These are phyloP conservation scores for Cylloceria caligata DNA, from an alignment of 2,888 invertebrate species.

Conservation along the genomic window DNA sequence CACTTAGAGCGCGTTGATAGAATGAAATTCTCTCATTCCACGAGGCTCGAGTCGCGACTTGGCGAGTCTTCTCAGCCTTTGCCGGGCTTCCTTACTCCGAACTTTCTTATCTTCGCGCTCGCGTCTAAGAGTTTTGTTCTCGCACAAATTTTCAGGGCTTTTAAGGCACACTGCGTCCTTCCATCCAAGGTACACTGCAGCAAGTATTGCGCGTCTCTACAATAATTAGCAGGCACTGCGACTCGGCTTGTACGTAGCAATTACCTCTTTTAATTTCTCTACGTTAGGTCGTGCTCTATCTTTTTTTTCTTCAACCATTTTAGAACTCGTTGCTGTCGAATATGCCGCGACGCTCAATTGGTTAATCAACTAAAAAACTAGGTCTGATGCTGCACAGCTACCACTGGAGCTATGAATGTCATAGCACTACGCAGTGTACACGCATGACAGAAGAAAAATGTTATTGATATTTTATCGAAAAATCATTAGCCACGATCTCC, in stretches of 20 bases:
- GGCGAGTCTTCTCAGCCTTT: background rate
- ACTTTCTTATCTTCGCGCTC: conserved; percentile 6
- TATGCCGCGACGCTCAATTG: background rate
- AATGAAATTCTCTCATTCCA: conserved; percentile 23
- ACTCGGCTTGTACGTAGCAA: conserved; percentile 22
- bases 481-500: too few relatives aligned
- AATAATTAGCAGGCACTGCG: conserved; percentile 19
- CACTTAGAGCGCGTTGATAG: conserved; percentile 41
- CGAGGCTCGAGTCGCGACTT: conserved; percentile 4
- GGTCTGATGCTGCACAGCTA: background rate
- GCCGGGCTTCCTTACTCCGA: conserved; percentile 1
- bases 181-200: background rate
- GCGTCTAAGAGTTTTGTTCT: conserved; percentile 7
- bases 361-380: background rate
- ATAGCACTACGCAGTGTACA: too few relatives aligned
- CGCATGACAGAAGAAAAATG: too few relatives aligned
- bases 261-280: conserved; percentile 10
- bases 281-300: conserved; percentile 8
- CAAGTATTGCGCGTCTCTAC: background rate
- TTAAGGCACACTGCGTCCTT: background rate
- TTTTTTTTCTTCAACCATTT: conserved; percentile 17
- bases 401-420: too few relatives aligned
- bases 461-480: too few relatives aligned
- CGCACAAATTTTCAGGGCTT: background rate
- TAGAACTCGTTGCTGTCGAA: conserved; percentile 5